Evolutionary conservation across 2,113 vertebrate species (phyloP), one percentile per base, ranked within the genome.

Genomic region (Plectropomus leopardus): DNA sequence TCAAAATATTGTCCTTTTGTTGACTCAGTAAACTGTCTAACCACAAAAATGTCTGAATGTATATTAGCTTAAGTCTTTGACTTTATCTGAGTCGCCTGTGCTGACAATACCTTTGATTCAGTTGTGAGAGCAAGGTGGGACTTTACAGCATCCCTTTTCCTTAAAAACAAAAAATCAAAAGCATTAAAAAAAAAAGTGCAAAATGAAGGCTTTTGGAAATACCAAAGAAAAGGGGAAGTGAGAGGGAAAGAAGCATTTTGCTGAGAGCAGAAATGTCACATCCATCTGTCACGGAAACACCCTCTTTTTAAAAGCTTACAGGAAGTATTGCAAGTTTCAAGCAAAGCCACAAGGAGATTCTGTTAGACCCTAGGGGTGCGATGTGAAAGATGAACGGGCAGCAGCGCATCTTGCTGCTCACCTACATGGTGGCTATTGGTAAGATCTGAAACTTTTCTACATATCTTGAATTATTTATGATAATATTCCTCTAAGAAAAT

Each of bases 251-350:
- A 26, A 1, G 40, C 3, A 5, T 30, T 58, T 13, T 13, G 1
- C 7, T 1, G n/a, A 19, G 15, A 50, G 11, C 75, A 60, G 59
- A 78, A 71, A n/a, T 90, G 48, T 76, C 48, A 54, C n/a, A 86
- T 72, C 80, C 84, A 83, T 66, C 82, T 90, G 80, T 30, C 47
- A 47, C 36, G 58, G 84, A 87, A 91, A 89, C 82, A 1, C 86
- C 85, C 69, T 61, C 0, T 0, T 55, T 64, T 10, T 40, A 42
- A 7, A 17, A 36, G 4, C 23, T 21, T 14, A 83, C 85, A 88
- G 89, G 88, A 92, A 89, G 58, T 44, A 5, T 61, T 72, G 64
- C 71, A 28, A 8, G 1, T 28, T 4, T 53, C 1, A 24, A 30
- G 21, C 2, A 65, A 5, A 17, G 11, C 1, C 6, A 42, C 16